Evolutionary conservation across 2,888 invertebrate species (phyloP).

Genomic region (Chrysolina americana): DNA sequence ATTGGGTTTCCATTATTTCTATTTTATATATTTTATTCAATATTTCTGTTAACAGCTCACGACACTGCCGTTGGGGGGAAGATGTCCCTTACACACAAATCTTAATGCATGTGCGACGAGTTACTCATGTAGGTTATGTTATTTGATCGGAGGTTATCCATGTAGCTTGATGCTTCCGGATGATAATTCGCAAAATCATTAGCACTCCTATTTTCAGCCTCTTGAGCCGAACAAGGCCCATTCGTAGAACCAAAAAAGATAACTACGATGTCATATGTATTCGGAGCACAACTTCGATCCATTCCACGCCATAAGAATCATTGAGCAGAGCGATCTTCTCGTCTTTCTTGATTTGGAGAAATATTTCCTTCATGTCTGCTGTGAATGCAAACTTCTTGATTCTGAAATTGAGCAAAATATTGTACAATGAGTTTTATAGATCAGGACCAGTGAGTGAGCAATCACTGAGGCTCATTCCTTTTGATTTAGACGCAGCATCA

Average conservation of each 20-base stretch:
- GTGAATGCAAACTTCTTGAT: background rate
- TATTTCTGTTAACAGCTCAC: no score
- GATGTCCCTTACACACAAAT: no score
- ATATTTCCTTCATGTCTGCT: background rate
- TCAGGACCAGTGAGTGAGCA: constrained; percentile 13
- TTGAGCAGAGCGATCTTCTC: constrained; percentile 4
- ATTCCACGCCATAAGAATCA: background rate
- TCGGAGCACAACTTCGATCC: background rate
- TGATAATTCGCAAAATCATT: constrained; percentile 10
- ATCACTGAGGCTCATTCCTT: background rate
- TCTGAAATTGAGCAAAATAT: constrained; percentile 11
- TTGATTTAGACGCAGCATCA: background rate
- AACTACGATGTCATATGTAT: constrained; percentile 20
- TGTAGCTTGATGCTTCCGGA: constrained; percentile 25
- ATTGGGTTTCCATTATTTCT: no score
- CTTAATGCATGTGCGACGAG: no score
- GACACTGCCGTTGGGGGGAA: no score
- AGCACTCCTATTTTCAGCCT: constrained; percentile 31
- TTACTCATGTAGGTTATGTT: no score
- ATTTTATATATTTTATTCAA: no score
- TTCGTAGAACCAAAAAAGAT: constrained; percentile 26
- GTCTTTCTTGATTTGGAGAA: background rate
- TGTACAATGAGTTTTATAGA: constrained; percentile 4
- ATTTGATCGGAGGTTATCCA: no score
- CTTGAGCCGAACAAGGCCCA: constrained; percentile 28